These are phyloP conservation scores for Pseudococcus jackbeardsleyi DNA, from an alignment of 2,888 invertebrate species.

Conservation along the genomic window DNA sequence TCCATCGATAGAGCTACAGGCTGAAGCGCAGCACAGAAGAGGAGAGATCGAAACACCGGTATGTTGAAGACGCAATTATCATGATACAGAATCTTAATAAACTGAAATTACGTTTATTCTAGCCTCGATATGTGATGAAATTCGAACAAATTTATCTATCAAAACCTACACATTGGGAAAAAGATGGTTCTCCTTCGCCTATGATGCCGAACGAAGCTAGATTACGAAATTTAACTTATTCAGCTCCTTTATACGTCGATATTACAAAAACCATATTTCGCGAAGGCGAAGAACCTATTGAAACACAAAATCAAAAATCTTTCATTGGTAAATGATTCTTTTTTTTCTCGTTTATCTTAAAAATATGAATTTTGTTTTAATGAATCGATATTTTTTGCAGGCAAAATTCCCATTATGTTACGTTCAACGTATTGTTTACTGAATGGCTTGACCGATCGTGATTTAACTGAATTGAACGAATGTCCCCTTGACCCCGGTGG, in stretches of 20 bases:
- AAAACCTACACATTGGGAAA: slow-evolving; percentile 99
- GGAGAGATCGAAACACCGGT: slow-evolving; percentile 92
- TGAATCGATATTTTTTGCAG: slow-evolving; percentile 68
- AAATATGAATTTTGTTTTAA: neutral
- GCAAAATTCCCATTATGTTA: slow-evolving; percentile 99
- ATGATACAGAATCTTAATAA: neutral
- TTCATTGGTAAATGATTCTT: slow-evolving; percentile 73
- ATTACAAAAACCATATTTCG: slow-evolving; percentile 96
- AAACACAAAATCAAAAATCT: slow-evolving; percentile 79
- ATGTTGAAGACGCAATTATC: slow-evolving; percentile 30
- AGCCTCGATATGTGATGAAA: slow-evolving; percentile 91
- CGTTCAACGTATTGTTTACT: slow-evolving; percentile 97
- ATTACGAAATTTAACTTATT: slow-evolving; percentile 95
- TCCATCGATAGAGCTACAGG: slow-evolving; percentile 96
- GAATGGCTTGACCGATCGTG: slow-evolving; percentile 95
- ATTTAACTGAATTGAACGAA: slow-evolving; percentile 98
- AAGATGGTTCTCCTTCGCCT: slow-evolving; percentile 98
- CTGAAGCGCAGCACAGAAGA: slow-evolving; percentile 96
- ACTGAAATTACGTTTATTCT: slow-evolving; percentile 67
- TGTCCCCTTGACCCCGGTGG: slow-evolving; percentile 99
- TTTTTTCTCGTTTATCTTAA: neutral
- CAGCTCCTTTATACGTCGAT: slow-evolving; percentile 98
- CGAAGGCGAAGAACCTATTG: slow-evolving; percentile 90
- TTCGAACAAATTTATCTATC: slow-evolving; percentile 99
- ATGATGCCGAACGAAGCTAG: slow-evolving; percentile 99